These are phyloP conservation scores for Aphelenchoides bicaudatus DNA, from an alignment of 2,888 invertebrate genomes.

Conservation along the genomic window DNA sequence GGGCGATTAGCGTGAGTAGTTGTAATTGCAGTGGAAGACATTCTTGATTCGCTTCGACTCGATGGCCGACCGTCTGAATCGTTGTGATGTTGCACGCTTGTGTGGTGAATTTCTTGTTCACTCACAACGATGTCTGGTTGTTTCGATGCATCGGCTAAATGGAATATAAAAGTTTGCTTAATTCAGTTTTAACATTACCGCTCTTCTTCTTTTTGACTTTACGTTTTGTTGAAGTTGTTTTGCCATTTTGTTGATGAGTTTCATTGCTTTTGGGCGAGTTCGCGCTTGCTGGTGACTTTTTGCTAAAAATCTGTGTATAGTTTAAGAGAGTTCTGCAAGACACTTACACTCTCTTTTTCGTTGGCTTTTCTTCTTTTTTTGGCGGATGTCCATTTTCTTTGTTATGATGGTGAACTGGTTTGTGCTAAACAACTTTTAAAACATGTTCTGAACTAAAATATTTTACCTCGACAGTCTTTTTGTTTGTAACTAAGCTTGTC, in stretches of 20 bases:
- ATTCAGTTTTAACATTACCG: no score
- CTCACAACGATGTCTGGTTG: conserved; percentile 3
- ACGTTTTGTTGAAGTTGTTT: not conserved
- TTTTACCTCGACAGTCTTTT: not conserved
- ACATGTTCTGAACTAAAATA: not conserved
- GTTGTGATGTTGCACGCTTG: no score
- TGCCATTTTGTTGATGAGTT: no score
- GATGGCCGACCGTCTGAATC: conserved; percentile 1
- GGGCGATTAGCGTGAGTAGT: conserved; percentile 4
- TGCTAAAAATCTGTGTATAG: not conserved
- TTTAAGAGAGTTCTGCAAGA: not conserved
- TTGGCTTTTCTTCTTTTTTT: not conserved
- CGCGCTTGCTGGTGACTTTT: not conserved
- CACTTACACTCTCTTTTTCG: not conserved
- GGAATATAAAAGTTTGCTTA: no score
- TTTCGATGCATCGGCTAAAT: not conserved
- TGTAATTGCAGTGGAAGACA: no score
- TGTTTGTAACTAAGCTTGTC: not conserved
- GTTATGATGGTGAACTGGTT: conserved; percentile 2
- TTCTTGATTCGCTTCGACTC: not conserved
- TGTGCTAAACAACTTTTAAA: not conserved
- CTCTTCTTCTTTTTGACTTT: conserved; percentile 12
- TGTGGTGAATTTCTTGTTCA: no score
- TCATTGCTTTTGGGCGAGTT: not conserved
- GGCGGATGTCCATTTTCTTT: not conserved